Evolutionary conservation across 2,113 vertebrate species (phyloP).

Genomic region (Heterochromis multidens): DNA sequence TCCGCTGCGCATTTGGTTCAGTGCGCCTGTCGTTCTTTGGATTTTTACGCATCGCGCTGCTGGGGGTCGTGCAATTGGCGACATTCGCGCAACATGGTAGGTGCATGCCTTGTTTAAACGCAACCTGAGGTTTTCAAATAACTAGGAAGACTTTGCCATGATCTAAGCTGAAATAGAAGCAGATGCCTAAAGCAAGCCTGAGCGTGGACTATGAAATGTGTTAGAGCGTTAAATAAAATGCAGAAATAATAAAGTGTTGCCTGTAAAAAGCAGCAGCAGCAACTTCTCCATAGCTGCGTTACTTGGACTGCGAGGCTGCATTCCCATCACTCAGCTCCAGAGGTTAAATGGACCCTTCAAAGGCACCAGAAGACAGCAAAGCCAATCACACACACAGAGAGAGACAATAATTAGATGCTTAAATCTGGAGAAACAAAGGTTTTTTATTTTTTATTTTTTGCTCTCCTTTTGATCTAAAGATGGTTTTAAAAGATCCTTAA

Average conservation of each 20-base stretch:
- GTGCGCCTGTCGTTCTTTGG: neutral
- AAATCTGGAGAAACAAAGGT: neutral
- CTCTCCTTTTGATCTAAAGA: neutral
- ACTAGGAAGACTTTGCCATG: neutral
- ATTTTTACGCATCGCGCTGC: slow-evolving; percentile 37
- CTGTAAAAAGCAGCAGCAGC: neutral
- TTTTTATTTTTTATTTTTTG: neutral
- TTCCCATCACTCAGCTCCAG: slow-evolving; percentile 35
- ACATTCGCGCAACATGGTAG: slow-evolving; percentile 47
- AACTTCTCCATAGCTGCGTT: neutral
- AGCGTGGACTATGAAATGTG: neutral
- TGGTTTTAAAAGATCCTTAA: neutral
- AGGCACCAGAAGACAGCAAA: neutral
- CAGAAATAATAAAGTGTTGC: neutral
- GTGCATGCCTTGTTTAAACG: neutral
- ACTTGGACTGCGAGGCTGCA: neutral
- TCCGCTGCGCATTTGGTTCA: neutral
- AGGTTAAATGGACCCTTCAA: slow-evolving; percentile 10
- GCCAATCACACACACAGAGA: neutral
- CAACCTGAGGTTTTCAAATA: neutral
- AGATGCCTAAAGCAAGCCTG: neutral
- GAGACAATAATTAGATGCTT: neutral
- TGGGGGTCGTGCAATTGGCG: slow-evolving; percentile 9
- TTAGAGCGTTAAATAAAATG: neutral
- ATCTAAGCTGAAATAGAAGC: neutral